These are phyloP conservation scores for Grapholita molesta DNA, from an alignment of 1,140 invertebrate genomes.

Conservation along the genomic window DNA sequence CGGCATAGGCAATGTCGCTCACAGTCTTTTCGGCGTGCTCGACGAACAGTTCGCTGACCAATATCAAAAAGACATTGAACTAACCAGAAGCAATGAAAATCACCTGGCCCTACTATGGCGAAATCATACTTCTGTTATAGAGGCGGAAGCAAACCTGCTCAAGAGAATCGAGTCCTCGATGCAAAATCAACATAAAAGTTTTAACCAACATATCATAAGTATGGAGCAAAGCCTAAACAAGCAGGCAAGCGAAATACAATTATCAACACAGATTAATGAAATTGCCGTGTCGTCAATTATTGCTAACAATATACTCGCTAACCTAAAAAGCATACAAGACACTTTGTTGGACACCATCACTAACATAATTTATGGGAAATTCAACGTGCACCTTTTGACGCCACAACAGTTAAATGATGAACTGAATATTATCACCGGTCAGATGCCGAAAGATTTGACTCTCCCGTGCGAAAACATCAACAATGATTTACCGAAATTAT, in stretches of 20 bases:
- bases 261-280: neutral
- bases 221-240: slow-evolving; percentile 17
- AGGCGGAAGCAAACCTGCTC: slow-evolving; percentile 30
- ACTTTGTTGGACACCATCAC: slow-evolving; percentile 21
- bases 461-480: slow-evolving; percentile 23
- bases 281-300: slow-evolving; percentile 2
- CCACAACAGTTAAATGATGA: slow-evolving; percentile 23
- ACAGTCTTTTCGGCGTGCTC: slow-evolving; percentile 34
- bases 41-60: slow-evolving; percentile 39
- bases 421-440: slow-evolving; percentile 21
- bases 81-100: slow-evolving; percentile 28
- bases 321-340: slow-evolving; percentile 18
- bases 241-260: neutral
- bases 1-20: slow-evolving; percentile 33
- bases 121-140: slow-evolving; percentile 37
- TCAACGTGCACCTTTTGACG: slow-evolving; percentile 22
- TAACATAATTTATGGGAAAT: slow-evolving; percentile 18
- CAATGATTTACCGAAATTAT: slow-evolving; percentile 18
- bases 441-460: slow-evolving; percentile 22
- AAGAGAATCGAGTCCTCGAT: slow-evolving; percentile 26
- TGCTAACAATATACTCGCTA: slow-evolving; percentile 20
- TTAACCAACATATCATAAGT: slow-evolving; percentile 24
- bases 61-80: slow-evolving; percentile 33
- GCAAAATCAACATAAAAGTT: slow-evolving; percentile 35
- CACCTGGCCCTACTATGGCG: slow-evolving; percentile 29